These are phyloP conservation scores for Temnothorax rugatulus DNA, from an alignment of 2,888 invertebrate genomes.

Conservation along the genomic window DNA sequence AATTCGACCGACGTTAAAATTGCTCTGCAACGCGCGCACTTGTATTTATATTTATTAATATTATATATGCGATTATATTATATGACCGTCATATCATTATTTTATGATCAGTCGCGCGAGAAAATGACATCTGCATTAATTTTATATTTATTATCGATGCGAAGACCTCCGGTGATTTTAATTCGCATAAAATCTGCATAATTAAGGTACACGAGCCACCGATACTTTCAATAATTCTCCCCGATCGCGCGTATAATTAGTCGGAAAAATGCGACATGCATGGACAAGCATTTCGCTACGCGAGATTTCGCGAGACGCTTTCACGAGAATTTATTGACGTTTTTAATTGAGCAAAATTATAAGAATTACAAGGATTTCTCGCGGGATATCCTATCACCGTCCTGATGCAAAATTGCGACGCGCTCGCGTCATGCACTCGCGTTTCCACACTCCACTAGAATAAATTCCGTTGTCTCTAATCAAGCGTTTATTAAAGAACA, in stretches of 20 bases:
- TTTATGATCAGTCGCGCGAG: not conserved
- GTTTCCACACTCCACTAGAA: not conserved
- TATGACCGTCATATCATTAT: constrained; percentile 17
- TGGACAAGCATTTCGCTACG: not conserved
- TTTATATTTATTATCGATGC: constrained; percentile 14
- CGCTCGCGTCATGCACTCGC: not conserved
- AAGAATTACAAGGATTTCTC: constrained; percentile 6
- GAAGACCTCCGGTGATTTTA: not conserved
- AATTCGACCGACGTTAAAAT: not conserved
- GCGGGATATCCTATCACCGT: not conserved
- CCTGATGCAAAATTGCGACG: not conserved
- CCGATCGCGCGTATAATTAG: constrained; percentile 8
- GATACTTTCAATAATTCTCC: constrained; percentile 8
- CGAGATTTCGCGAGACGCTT: not conserved
- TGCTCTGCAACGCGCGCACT: not conserved
- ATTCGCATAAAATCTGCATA: not conserved
- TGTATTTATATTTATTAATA: not conserved
- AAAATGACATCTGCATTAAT: constrained; percentile 11
- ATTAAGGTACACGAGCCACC: constrained; percentile 12
- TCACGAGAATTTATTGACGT: not conserved
- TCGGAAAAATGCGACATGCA: constrained; percentile 2
- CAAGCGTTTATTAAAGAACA: constrained; percentile 28
- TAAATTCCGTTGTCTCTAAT: constrained; percentile 20
- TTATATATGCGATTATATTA: not conserved
- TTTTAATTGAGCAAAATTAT: not conserved